These are phyloP conservation scores for Schlechtendalia chinensis DNA, from an alignment of 1,140 invertebrate genomes.

Conservation along the genomic window DNA sequence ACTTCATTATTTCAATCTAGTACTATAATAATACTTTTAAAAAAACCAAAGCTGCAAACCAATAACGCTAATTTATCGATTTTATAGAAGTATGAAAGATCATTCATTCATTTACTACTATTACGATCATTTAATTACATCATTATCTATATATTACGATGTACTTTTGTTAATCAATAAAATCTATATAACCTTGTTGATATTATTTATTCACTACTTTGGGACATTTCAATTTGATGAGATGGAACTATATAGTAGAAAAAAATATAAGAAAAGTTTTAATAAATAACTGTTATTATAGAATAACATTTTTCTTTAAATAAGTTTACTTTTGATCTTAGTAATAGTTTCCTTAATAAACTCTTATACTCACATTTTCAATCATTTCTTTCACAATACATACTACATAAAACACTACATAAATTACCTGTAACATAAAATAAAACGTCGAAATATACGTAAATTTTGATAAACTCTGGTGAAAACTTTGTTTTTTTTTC, in stretches of 20 bases:
- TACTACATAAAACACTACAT: too few relatives aligned
- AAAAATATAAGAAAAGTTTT: background rate
- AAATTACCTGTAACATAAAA: too few relatives aligned
- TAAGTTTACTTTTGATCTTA: conserved; percentile 9
- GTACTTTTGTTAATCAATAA: background rate
- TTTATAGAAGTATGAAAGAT: too few relatives aligned
- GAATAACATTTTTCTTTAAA: background rate
- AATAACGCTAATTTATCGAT: too few relatives aligned
- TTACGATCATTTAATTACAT: background rate
- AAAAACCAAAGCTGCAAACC: too few relatives aligned
- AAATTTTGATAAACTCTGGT: too few relatives aligned
- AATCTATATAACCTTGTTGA: background rate
- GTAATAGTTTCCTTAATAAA: background rate
- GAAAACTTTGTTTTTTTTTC: too few relatives aligned
- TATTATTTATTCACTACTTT: background rate
- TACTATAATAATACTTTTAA: too few relatives aligned
- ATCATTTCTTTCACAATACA: background rate
- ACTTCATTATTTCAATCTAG: too few relatives aligned
- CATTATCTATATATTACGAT: background rate
- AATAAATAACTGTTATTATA: background rate
- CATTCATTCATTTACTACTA: too few relatives aligned
- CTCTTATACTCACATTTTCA: background rate
- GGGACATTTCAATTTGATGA: background rate
- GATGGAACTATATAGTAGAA: background rate
- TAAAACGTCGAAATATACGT: too few relatives aligned